These are phyloP conservation scores for Phenacoccus solenopsis DNA, from an alignment of 1,140 invertebrate species.

Conservation along the genomic window DNA sequence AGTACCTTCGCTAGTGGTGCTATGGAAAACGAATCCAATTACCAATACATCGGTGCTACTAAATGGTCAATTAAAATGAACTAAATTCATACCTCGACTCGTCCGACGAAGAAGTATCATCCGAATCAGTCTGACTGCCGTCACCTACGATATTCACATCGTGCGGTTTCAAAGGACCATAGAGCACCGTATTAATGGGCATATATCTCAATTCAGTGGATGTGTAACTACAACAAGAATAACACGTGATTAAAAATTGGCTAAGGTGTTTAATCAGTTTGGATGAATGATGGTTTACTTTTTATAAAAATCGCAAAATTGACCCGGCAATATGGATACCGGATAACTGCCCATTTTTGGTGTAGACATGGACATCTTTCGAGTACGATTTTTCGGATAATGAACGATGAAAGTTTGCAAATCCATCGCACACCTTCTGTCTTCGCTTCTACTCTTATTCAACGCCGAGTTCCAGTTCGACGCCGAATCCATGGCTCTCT, in stretches of 20 bases:
- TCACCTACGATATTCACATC: not conserved
- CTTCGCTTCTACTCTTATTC: conserved; percentile 55
- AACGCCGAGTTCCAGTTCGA: conserved; percentile 77
- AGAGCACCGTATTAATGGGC: conserved; percentile 80
- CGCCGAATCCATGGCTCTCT: conserved; percentile 74
- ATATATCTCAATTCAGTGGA: conserved; percentile 59
- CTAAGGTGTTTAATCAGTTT: conserved; percentile 7
- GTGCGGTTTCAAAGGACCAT: conserved; percentile 36
- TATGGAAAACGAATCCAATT: not conserved
- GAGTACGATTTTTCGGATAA: conserved; percentile 41
- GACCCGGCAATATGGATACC: conserved; percentile 79
- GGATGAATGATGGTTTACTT: conserved; percentile 33
- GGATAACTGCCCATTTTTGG: conserved; percentile 66
- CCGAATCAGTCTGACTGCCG: conserved; percentile 30
- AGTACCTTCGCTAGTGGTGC: conserved; percentile 6
- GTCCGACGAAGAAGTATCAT: conserved; percentile 39
- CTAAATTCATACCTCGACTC: conserved; percentile 36
- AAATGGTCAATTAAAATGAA: not conserved
- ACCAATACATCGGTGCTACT: not conserved
- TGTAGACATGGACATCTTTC: conserved; percentile 37
- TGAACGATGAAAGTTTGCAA: conserved; percentile 63
- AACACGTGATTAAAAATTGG: conserved; percentile 12
- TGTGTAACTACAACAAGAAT: conserved; percentile 40
- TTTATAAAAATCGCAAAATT: conserved; percentile 77
- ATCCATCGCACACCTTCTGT: conserved; percentile 55